Evolutionary conservation across 2,113 vertebrate species (phyloP).

Genomic region (Chlorodrepanis virens): DNA sequence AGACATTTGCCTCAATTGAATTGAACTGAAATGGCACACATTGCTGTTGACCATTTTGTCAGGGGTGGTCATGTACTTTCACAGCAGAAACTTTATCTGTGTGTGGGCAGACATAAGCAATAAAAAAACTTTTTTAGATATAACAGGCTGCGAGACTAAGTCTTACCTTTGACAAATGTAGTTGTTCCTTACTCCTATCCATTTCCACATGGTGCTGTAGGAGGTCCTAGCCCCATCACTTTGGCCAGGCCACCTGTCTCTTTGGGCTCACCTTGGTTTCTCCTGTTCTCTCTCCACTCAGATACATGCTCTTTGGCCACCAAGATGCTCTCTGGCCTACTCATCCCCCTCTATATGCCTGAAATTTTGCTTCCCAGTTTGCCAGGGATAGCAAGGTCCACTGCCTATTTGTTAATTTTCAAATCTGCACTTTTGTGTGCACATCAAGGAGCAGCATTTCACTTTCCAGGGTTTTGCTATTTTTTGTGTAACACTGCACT

Average conservation of each 20-base stretch:
- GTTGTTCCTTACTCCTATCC: background rate
- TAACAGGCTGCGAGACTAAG: background rate
- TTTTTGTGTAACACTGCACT: background rate
- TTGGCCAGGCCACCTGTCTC: background rate
- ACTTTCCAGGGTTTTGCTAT: background rate
- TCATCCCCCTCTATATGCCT: background rate
- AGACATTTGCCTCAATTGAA: background rate
- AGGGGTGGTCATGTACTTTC: background rate
- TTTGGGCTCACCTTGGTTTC: background rate
- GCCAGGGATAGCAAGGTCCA: background rate
- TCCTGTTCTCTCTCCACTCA: background rate
- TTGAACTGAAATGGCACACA: background rate
- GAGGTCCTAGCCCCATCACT: background rate
- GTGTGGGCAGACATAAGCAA: background rate
- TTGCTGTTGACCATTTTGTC: background rate
- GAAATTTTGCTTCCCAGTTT: background rate
- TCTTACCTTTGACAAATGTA: background rate
- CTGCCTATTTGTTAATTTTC: background rate
- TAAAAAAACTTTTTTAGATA: background rate
- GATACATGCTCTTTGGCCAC: background rate
- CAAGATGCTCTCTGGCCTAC: background rate
- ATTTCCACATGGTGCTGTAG: background rate
- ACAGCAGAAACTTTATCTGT: background rate
- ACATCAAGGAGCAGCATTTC: background rate
- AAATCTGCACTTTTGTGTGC: background rate